Conservation (phyloP, 53 echinoderm and acorn worm genomes). For the Hippasteria phrygiana region DNA sequence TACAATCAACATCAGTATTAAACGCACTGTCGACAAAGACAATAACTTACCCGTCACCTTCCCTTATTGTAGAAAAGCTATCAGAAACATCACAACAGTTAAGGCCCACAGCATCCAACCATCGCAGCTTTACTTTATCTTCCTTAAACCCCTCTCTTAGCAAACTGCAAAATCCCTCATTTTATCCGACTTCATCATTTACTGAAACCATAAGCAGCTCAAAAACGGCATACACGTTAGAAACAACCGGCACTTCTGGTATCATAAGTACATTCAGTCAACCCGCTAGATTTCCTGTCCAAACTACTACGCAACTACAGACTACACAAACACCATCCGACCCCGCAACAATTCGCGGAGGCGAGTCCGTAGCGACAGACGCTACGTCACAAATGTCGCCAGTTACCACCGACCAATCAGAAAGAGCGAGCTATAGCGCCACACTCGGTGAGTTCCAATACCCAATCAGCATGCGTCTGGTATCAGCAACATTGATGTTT, state of each 20-base stretch:
- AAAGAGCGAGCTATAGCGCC: background rate
- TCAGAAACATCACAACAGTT: background rate
- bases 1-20: background rate
- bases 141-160: background rate
- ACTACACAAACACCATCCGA: background rate
- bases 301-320: background rate
- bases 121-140: background rate
- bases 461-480: slow-evolving; percentile 42
- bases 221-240: background rate
- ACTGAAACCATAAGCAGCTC: background rate
- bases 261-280: background rate
- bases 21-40: background rate
- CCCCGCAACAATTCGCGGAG: slow-evolving; percentile 22
- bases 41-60: background rate
- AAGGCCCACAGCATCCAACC: no score
- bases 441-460: slow-evolving; percentile 27
- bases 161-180: background rate
- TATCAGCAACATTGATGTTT: slow-evolving; percentile 3
- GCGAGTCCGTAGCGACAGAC: slow-evolving; percentile 28
- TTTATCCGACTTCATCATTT: background rate
- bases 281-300: no score
- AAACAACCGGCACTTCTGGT: background rate
- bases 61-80: no score
- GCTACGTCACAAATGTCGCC: slow-evolving; percentile 14
- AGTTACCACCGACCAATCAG: slow-evolving; percentile 48